phyloP scores from a whole-genome alignment of 2,797 vertebrate species.

The Eleutherodactylus coqui region DNA sequence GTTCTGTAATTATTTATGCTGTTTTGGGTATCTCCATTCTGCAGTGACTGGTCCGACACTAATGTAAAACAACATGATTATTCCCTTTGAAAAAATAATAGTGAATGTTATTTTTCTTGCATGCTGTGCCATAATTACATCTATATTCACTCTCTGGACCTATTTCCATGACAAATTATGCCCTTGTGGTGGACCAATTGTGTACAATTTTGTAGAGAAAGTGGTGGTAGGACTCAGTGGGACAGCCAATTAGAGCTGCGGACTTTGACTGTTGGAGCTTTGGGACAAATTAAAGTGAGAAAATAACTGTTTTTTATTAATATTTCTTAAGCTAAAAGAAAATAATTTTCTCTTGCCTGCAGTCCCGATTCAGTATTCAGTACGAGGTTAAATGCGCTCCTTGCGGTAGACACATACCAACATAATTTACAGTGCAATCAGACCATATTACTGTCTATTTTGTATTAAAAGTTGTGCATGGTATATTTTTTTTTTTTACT shows the following conservation, averaged over 20 bases:
- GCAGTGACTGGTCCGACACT: conserved; percentile 40
- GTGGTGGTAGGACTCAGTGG: conserved; percentile 51
- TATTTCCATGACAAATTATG: conserved; percentile 64
- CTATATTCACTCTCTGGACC: conserved; percentile 59
- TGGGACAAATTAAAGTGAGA: conserved; percentile 40
- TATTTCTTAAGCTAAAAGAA: conserved; percentile 14
- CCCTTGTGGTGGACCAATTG: conserved; percentile 62
- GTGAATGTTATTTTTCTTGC: conserved; percentile 61
- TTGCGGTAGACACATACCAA: not conserved
- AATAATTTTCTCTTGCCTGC: not conserved
- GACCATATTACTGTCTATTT: not conserved
- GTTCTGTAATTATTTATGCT: conserved; percentile 57
- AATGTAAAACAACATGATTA: conserved; percentile 64
- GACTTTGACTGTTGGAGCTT: conserved; percentile 52
- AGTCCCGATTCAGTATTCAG: not conserved
- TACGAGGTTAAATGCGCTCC: not conserved
- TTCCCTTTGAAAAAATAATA: conserved; percentile 60
- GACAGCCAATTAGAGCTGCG: conserved; percentile 54
- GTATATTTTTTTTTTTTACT: not conserved
- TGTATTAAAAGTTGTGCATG: not conserved
- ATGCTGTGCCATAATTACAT: conserved; percentile 61
- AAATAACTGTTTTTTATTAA: conserved; percentile 50
- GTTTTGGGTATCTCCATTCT: conserved; percentile 59
- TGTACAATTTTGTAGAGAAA: conserved; percentile 56
- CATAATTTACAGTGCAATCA: not conserved